Conservation (phyloP, 1,140 invertebrate genomes). For the Drosophila sechellia region DNA sequence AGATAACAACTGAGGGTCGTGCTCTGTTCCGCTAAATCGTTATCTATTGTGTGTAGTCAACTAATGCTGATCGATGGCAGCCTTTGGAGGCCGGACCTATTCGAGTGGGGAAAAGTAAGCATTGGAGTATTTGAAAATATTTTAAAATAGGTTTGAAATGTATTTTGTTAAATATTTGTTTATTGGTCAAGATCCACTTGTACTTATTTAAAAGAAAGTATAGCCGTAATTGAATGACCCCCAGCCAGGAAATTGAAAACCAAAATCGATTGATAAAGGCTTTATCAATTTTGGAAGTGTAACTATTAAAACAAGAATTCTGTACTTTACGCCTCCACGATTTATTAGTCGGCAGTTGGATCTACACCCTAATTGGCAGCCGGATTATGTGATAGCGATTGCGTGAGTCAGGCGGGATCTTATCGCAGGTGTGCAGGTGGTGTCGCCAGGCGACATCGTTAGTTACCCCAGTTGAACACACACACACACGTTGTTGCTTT, state of each 20-base stretch:
- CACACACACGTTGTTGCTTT: slow-evolving; percentile 59
- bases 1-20: slow-evolving; percentile 53
- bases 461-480: slow-evolving; percentile 18
- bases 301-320: background rate
- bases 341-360: background rate
- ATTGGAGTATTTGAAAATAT: slow-evolving; percentile 18
- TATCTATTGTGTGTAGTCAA: slow-evolving; percentile 47
- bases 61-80: slow-evolving; percentile 36
- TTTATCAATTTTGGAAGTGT: too few species aligned
- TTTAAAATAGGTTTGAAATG: slow-evolving; percentile 21
- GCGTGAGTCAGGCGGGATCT: slow-evolving; percentile 29
- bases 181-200: slow-evolving; percentile 1
- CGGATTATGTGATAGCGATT: slow-evolving; percentile 51
- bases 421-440: slow-evolving; percentile 31
- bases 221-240: too few species aligned
- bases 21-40: slow-evolving; percentile 12
- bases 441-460: background rate
- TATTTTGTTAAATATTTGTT: slow-evolving; percentile 31
- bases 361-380: slow-evolving; percentile 13
- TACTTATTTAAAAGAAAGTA: background rate
- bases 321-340: slow-evolving; percentile 1
- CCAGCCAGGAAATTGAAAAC: too few species aligned
- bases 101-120: slow-evolving; percentile 2
- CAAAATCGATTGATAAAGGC: too few species aligned
- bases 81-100: background rate